Percentiles rank a stretch among this genome's conserved stretches.
phyloP scores from a whole-genome alignment of 2,888 invertebrate genomes.

The Hartigia nigra region DNA sequence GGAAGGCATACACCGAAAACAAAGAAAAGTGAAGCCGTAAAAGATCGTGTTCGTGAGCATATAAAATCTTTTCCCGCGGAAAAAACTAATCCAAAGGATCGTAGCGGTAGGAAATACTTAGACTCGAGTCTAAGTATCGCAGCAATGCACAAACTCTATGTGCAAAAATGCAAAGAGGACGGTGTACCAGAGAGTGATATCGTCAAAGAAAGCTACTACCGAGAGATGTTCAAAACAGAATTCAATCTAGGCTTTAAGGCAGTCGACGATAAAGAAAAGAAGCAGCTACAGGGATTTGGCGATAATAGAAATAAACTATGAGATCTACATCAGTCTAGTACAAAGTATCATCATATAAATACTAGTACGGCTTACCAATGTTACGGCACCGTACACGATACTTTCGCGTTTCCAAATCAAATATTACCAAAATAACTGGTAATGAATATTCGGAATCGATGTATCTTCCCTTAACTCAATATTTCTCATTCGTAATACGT shows the following conservation, averaged over 20 bases:
- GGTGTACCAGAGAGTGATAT: slow-evolving; percentile 44
- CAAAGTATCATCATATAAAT: neutral
- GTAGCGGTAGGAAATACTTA: slow-evolving; percentile 36
- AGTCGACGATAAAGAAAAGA: slow-evolving; percentile 25
- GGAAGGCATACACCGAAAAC: slow-evolving; percentile 50
- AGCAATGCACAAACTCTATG: slow-evolving; percentile 48
- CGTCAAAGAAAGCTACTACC: slow-evolving; percentile 51
- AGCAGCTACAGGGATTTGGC: slow-evolving; percentile 14
- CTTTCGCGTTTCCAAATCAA: neutral
- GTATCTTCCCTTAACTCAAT: neutral
- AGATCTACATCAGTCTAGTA: neutral
- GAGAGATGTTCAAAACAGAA: slow-evolving; percentile 51
- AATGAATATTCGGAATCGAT: neutral
- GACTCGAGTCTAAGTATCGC: slow-evolving; percentile 45
- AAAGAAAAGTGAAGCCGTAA: slow-evolving; percentile 48
- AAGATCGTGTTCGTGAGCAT: slow-evolving; percentile 45
- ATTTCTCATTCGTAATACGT: neutral
- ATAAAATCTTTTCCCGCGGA: slow-evolving; percentile 47
- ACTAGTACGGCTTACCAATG: neutral
- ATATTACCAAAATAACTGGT: neutral
- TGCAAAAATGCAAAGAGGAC: slow-evolving; percentile 45
- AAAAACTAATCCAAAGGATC: slow-evolving; percentile 37
- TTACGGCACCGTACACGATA: neutral
- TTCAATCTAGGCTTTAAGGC: slow-evolving; percentile 47
- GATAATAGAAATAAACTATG: slow-evolving; percentile 21